Evolutionary conservation across 2,888 invertebrate species (phyloP).

Genomic region (Ophioninae sp.): DNA sequence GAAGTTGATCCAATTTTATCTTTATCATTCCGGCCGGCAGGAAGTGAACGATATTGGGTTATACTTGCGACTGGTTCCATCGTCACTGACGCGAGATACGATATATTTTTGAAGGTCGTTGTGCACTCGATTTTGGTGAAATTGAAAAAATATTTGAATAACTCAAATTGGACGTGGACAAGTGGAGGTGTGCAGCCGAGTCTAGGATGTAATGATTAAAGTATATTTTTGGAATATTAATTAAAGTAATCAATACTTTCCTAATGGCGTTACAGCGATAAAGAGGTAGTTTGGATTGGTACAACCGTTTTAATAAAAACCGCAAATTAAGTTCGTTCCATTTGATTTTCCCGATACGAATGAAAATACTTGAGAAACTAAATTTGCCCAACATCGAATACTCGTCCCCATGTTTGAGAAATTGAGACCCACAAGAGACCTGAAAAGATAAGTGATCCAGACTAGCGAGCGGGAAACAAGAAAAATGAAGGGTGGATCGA

Average conservation of each 20-base stretch:
- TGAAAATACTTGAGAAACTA: no score
- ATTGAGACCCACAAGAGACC: no score
- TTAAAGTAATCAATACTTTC: background rate
- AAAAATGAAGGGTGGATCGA: no score
- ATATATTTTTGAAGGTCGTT: background rate
- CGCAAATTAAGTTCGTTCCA: no score
- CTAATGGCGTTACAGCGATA: background rate
- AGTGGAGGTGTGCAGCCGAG: background rate
- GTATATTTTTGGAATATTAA: background rate
- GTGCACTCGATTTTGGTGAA: background rate
- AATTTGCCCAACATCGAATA: no score
- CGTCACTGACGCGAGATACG: background rate
- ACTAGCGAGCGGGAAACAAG: no score
- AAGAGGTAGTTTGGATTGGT: background rate
- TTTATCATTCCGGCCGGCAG: background rate
- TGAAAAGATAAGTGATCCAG: no score
- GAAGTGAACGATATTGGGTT: background rate
- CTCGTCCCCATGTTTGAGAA: no score
- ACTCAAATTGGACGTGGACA: background rate
- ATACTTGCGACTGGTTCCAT: background rate
- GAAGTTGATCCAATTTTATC: conserved; percentile 1
- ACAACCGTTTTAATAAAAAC: background rate
- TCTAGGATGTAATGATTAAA: background rate
- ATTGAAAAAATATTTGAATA: background rate
- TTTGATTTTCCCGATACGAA: no score